These are phyloP conservation scores for Eremobia ochroleuca DNA, from an alignment of 2,888 invertebrate species.

Conservation along the genomic window DNA sequence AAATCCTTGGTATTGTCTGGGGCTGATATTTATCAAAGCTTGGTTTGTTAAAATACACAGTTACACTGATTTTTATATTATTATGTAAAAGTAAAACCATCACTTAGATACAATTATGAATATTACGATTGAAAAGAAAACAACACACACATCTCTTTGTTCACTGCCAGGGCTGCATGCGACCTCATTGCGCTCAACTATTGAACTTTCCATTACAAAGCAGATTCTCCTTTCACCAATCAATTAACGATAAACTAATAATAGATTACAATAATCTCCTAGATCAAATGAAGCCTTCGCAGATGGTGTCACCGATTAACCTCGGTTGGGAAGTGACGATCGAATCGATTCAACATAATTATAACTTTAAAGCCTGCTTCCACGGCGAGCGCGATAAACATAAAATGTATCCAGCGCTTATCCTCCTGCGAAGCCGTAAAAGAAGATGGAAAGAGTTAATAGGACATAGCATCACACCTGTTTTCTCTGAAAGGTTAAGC, in stretches of 20 bases:
- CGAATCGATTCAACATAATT: slow-evolving; percentile 44
- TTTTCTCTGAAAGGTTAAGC: background rate
- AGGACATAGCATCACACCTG: background rate
- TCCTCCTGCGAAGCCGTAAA: slow-evolving; percentile 40
- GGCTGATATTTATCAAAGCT: background rate
- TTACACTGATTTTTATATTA: background rate
- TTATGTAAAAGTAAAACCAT: background rate
- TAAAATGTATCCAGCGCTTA: slow-evolving; percentile 33
- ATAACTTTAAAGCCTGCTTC: slow-evolving; percentile 28
- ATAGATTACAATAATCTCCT: slow-evolving; percentile 40
- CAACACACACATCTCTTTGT: slow-evolving; percentile 30
- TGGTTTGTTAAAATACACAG: background rate
- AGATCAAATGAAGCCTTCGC: slow-evolving; percentile 31
- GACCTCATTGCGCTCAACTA: background rate
- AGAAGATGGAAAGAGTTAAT: slow-evolving; percentile 32
- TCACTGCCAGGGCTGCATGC: slow-evolving; percentile 11
- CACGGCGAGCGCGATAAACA: slow-evolving; percentile 9
- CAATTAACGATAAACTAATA: slow-evolving; percentile 24
- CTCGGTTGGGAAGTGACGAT: slow-evolving; percentile 27
- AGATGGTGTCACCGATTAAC: slow-evolving; percentile 45
- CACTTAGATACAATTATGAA: background rate
- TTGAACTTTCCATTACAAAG: background rate
- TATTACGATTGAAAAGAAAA: background rate
- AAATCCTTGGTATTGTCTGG: background rate
- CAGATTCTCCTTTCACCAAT: background rate